Evolutionary conservation across 2,797 vertebrate species (phyloP).

Genomic region (Lagocephalus sceleratus): DNA sequence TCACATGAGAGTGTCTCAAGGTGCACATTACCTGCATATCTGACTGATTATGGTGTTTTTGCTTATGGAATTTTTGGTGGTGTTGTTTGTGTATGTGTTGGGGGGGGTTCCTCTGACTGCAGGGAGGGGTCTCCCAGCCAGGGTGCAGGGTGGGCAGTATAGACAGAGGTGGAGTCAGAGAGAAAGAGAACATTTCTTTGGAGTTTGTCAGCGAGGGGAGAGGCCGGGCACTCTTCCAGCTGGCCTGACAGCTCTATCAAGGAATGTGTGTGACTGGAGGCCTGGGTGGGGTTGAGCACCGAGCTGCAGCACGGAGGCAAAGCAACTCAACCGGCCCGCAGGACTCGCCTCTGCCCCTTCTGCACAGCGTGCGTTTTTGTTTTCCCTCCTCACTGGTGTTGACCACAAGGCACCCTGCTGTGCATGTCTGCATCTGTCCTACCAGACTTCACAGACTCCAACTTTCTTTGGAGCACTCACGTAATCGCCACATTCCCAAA

Average conservation of each 20-base stretch:
- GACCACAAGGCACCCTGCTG: slow-evolving; percentile 18
- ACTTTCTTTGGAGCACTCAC: no score
- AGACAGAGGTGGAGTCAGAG: slow-evolving; percentile 38
- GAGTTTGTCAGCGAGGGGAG: slow-evolving; percentile 79
- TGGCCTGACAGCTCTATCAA: slow-evolving; percentile 78
- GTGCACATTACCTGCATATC: slow-evolving; percentile 11
- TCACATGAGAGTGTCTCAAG: background rate
- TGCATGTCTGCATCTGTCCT: slow-evolving; percentile 3
- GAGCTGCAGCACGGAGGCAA: slow-evolving; percentile 31
- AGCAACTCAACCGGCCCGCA: slow-evolving; percentile 14
- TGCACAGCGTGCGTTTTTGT: slow-evolving; percentile 34
- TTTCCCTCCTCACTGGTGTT: slow-evolving; percentile 8
- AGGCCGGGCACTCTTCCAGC: slow-evolving; percentile 79
- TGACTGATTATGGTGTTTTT: slow-evolving; percentile 31
- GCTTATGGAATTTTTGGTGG: background rate
- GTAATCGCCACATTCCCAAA: no score
- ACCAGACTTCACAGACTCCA: no score
- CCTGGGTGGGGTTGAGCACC: slow-evolving; percentile 69
- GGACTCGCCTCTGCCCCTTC: slow-evolving; percentile 19
- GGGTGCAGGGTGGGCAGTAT: slow-evolving; percentile 38
- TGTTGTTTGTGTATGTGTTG: slow-evolving; percentile 54
- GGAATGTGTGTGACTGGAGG: slow-evolving; percentile 80
- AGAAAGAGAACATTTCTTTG: slow-evolving; percentile 77
- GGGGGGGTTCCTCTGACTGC: slow-evolving; percentile 23
- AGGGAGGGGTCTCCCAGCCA: slow-evolving; percentile 24